Evolutionary conservation across 2,797 vertebrate genomes (phyloP), one percentile per base, ranked within the genome.

Genomic region (Iguana delicatissima): DNA sequence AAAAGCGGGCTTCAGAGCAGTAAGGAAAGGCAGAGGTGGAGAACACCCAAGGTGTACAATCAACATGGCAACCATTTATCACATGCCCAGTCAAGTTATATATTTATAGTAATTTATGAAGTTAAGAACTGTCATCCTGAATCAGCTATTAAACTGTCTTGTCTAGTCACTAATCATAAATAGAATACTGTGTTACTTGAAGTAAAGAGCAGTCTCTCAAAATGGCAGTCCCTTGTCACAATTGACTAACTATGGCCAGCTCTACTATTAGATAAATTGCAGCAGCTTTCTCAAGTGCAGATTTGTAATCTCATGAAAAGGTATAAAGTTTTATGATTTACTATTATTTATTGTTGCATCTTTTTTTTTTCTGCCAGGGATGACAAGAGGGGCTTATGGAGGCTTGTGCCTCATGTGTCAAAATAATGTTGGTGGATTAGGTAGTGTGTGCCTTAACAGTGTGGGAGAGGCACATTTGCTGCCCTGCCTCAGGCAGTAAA

Each of bases 51-150:
- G 89, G 87, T 7, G 59, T 84, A 26, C 32, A 86, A 26, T 89
- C 92, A 79, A 80, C 76, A 81, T 57, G 69, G 77, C 64, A 62
- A 72, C 84, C 74, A 85, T 64, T 85, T 80, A 80, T 80, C 76
- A 76, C 90, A 84, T 88, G 90, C 90, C 80, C 73, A 59, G 86
- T 88, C 90, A 91, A 88, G 90, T 88, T 79, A 42, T 74, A 46
- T 79, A 57, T 84, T 84, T 84, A 84, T 79, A 84, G 26, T 67
- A 84, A 87, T 79, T 87, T 91, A 80, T 72, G 73, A 88, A 88
- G 50, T 84, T 79, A 81, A 86, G 35, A 73, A 12, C 52, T 90
- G 90, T 69, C 90, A 87, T 79, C 18, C 80, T 84, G 80, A 84
- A 69, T 80, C 81, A 57, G 32, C 10, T 55, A 91, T 87, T 90